These are phyloP conservation scores for Cyanocitta stelleri DNA, from an alignment of 2,113 vertebrate species.

Conservation along the genomic window DNA sequence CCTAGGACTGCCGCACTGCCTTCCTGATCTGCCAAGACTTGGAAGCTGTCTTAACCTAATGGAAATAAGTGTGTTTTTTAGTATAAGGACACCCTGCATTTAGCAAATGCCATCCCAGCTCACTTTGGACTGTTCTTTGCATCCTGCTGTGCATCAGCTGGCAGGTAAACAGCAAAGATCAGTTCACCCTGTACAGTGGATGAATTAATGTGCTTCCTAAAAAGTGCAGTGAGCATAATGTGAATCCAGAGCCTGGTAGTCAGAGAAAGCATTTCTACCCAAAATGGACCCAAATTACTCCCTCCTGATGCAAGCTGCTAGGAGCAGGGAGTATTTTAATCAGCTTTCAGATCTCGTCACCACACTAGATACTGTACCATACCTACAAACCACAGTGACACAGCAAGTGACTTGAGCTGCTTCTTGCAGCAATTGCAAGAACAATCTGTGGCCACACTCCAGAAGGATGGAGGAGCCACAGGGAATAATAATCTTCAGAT, in stretches of 20 bases:
- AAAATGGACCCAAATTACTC: background rate
- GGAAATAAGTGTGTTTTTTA: background rate
- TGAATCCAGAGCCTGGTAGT: background rate
- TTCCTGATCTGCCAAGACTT: background rate
- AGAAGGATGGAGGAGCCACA: slow-evolving; percentile 27
- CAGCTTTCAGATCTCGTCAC: background rate
- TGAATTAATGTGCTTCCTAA: slow-evolving; percentile 40
- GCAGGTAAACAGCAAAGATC: slow-evolving; percentile 45
- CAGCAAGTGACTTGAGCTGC: slow-evolving; percentile 21
- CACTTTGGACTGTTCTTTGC: slow-evolving; percentile 24
- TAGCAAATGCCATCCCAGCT: slow-evolving; percentile 12
- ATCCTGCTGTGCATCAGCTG: slow-evolving; percentile 46
- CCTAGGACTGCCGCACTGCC: background rate
- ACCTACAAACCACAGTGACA: slow-evolving; percentile 14
- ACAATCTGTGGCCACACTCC: slow-evolving; percentile 25
- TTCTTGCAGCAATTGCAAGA: slow-evolving; percentile 21
- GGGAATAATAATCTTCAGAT: slow-evolving; percentile 46
- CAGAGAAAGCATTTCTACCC: background rate
- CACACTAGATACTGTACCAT: background rate
- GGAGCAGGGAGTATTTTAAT: background rate
- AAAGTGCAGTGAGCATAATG: background rate
- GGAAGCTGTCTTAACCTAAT: slow-evolving; percentile 4
- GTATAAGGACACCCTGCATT: slow-evolving; percentile 5
- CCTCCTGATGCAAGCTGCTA: background rate
- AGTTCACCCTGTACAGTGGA: background rate